Base-by-base conservation (phyloP, 1,140 invertebrate genomes). In the Trichonephila inaurata region DNA sequence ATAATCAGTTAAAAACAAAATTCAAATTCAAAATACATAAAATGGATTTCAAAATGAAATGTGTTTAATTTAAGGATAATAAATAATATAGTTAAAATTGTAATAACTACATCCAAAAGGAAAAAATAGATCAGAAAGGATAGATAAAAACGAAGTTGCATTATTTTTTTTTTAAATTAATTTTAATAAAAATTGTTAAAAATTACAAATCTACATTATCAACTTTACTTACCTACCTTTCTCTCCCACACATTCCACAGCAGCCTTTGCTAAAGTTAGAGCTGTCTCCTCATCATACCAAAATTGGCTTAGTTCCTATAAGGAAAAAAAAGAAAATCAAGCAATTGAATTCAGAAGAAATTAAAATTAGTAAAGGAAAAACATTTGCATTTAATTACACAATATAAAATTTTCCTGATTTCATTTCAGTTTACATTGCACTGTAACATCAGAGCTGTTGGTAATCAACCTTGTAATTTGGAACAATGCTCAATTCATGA, bases 281-380 rank as follows among this genome's bases (percentile, higher is more conserved):
- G 97, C 97, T 21, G 98, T 99, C 24, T 96, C 95, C 60, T 98
- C 97, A 95, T 98, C 97, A 95, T 99, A 99, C 99, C 98, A 99
- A 96, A 99, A 99, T 96, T 99, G 98, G 95, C 98, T 99, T 40
- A 99, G 96, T 98, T 99, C 98, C 99, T 99, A 95, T 6, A 97
- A 97, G 44, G 28, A 33, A 28, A 83, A 82, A 82, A 21, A 64
- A 21, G 8, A 40, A 40, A 51, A 51, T 0, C 51, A 51, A 51
- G 10, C 10, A 7, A 12, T 1, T 0, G 51, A 51, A 51, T 51
- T 51, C 51, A 51, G 51, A 51, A 51, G 0, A 51, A 51, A 12
- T 51, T 51, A 51, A 0, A 40, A 40, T 40, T 3, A 40, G 33
- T 40, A 3, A 40, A 40, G 33, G 33, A 4, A 40, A 40, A 40